Evolutionary conservation across 2,113 vertebrate species (phyloP).

Genomic region (Plestiodon gilberti): DNA sequence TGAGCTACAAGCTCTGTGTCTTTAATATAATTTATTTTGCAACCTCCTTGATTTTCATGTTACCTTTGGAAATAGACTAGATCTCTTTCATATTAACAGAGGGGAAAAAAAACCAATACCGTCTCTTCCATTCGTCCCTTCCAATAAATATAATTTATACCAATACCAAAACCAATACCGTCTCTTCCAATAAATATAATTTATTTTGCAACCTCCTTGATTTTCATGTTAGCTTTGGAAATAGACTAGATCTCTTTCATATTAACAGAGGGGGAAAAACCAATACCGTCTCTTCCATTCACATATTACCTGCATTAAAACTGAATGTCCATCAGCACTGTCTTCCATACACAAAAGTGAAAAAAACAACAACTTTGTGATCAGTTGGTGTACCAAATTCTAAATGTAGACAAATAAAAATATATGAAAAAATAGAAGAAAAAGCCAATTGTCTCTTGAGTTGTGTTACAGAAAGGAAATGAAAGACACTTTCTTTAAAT

Average conservation of each 20-base stretch:
- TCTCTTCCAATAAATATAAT: background rate
- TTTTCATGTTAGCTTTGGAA: background rate
- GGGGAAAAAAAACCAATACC: background rate
- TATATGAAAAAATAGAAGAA: background rate
- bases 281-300: background rate
- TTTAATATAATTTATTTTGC: background rate
- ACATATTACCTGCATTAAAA: background rate
- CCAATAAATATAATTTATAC: too few relatives aligned
- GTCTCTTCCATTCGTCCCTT: background rate
- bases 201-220: background rate
- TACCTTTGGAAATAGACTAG: background rate
- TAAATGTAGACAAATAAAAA: background rate
- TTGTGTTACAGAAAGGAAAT: background rate
- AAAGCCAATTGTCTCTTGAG: background rate
- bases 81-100: background rate
- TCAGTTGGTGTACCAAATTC: background rate
- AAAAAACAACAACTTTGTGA: background rate
- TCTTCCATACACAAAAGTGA: background rate
- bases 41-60: background rate
- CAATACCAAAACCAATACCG: too few relatives aligned
- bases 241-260: background rate
- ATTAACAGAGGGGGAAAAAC: background rate
- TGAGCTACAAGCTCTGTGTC: background rate
- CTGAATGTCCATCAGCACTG: background rate
- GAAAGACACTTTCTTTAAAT: background rate